Evolutionary conservation across 2,797 vertebrate genomes (phyloP), one percentile per base, ranked within the genome.

Genomic region (Melanotaenia boesemani): DNA sequence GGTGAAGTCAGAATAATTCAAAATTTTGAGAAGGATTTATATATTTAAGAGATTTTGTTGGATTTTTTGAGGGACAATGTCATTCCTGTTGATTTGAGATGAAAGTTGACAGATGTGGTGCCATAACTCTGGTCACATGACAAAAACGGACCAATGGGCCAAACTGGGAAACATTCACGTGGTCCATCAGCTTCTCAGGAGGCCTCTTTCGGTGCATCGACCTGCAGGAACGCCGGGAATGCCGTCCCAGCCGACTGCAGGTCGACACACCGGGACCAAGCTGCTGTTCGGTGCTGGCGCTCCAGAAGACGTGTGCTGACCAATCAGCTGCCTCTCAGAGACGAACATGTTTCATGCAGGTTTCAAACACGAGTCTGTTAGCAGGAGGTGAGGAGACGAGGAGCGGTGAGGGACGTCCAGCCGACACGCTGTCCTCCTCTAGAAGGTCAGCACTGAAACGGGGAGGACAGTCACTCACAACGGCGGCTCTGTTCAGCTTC

Each of bases 371-470:
- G 63, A 76, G 72, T 81, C 78, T 77, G 7, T 44, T 54, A 76
- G 67, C 65, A 71, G 80, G 56, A 50, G n/a, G n/a, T n/a, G n/a
- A 83, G 83, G 81, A 84, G 79, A 10, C 3, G 70, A 81, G 81
- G 76, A 79, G 75, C 0, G 50, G 81, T 55, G 22, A n/a, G 63
- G 75, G 63, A 64, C 15, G 39, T 84, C 64, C 16, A 20, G 76
- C 69, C 13, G 63, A 63, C n/a, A n/a, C 22, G 44, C 32, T 32
- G 3, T 58, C 75, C n/a, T 77, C 67, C 5, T 86, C 86, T 88
- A 92, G 91, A 91, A 91, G 89, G 86, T 91, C 81, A 90, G 83
- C 66, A 76, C 90, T 90, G 88, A 81, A 91, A 92, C 6, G 71
- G 78, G 86, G 77, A 89, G 77, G 80, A 88, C 66, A 86, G 81